Conservation (phyloP, 2,113 vertebrate genomes). For the Geococcyx californianus region DNA sequence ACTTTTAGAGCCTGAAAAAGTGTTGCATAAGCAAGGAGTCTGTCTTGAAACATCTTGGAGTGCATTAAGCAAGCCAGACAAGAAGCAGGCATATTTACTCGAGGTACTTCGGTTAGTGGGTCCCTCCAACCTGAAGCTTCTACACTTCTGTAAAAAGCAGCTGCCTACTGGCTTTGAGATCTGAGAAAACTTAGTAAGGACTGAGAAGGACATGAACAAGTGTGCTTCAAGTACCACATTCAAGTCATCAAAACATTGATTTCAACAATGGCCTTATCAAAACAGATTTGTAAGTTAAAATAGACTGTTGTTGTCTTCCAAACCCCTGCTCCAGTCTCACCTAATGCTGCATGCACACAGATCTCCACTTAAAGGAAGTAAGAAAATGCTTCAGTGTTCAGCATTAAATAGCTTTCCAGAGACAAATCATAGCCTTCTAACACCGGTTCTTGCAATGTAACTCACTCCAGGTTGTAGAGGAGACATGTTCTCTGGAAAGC, state of each 20-base stretch:
- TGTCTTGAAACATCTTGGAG: background rate
- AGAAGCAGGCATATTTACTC: constrained; percentile 19
- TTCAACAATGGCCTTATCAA: background rate
- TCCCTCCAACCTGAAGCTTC: background rate
- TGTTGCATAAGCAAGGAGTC: background rate
- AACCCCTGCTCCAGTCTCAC: background rate
- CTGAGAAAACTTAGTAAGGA: background rate
- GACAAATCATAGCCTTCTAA: background rate
- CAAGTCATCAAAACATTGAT: background rate
- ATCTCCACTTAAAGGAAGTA: background rate
- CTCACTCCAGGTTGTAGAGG: background rate
- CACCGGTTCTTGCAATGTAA: background rate
- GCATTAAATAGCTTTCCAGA: background rate
- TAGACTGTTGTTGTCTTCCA: background rate
- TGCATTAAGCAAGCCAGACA: background rate
- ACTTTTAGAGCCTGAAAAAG: background rate
- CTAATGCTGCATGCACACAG: background rate
- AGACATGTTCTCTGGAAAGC: background rate
- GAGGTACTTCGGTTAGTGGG: background rate
- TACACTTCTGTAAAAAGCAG: background rate
- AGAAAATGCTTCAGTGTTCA: background rate
- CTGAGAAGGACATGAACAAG: background rate
- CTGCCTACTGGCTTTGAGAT: background rate
- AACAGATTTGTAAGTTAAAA: background rate
- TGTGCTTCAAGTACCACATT: background rate